Base-by-base conservation (phyloP, 92 coral and sea anemone species). In the Scolanthus callimorphus region DNA sequence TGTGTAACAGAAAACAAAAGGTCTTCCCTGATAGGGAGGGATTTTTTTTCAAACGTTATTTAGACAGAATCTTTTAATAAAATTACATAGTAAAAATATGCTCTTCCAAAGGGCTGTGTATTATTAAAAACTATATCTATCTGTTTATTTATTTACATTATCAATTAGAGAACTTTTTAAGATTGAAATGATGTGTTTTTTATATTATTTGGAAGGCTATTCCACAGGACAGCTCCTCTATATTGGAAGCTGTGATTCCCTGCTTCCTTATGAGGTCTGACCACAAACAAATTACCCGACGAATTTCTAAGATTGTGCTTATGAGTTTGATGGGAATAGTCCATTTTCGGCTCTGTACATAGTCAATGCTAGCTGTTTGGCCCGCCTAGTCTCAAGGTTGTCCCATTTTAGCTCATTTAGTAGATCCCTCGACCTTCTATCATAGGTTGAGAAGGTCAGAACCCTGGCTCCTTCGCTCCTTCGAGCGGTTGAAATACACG, bases 341-440 rank as follows among this genome's bases (percentile, higher is more conserved):
- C 55, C 31, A 43, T 39, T 61, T 4, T 11, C 25, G 15, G 37
- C n/a, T 61, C 44, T 61, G 38, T 61, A 45, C 67, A 61, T 41
- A 28, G 38, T 19, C 24, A 26, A 23, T 2, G 67, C 67, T 61
- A 34, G 20, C 24, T 61, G 67, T 44, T 22, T 61, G 9, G 31
- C 10, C 31, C 69, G 24, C 43, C 59, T 25, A 15, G 58, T 63
- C 58, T 63, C 69, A 46, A 63, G 69, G 43, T 63, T 46, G 12
- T 63, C 67, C 69, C 69, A 63, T 44, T 21, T 31, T 19, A 63
- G 59, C 39, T 63, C 69, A 63, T 48, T 29, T 58, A 63, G 56
- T 19, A 63, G 2, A 49, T 63, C 43, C 17, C 39, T 51, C 23
- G 69, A 48, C 37, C 38, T 15, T 27, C 24, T 63, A 28, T 49